phyloP scores from a whole-genome alignment of 2,113 vertebrate genomes.

The Ceratotherium simum region DNA sequence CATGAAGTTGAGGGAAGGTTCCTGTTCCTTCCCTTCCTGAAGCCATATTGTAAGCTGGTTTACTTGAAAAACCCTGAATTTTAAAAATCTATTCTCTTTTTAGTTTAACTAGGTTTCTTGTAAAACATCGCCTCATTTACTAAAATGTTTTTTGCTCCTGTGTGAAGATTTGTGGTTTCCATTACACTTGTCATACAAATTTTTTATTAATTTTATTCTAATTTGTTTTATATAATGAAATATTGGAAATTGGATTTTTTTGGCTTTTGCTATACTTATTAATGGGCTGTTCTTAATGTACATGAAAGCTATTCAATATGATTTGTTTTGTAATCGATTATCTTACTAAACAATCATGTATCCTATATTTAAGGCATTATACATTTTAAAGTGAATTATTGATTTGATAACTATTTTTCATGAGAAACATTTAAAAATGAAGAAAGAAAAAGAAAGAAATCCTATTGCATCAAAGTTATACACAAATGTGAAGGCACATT shows the following conservation, averaged over 20 bases:
- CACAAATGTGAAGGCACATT: background rate
- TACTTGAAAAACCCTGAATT: background rate
- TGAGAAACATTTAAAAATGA: background rate
- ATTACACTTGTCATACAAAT: background rate
- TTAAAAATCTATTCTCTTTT: background rate
- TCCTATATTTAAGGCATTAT: background rate
- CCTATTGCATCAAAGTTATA: background rate
- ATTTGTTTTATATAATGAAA: background rate
- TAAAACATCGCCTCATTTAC: background rate
- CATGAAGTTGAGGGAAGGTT: background rate
- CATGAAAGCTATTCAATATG: slow-evolving; percentile 9
- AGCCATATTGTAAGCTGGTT: background rate
- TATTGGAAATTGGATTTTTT: slow-evolving; percentile 30
- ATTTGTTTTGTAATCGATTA: slow-evolving; percentile 38
- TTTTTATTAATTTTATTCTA: slow-evolving; percentile 39
- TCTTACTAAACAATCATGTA: slow-evolving; percentile 11
- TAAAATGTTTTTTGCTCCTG: background rate
- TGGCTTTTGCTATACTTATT: slow-evolving; percentile 8
- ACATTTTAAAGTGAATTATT: background rate
- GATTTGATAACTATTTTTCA: background rate
- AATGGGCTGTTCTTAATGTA: background rate
- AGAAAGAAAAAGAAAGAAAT: background rate
- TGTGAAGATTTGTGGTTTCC: background rate
- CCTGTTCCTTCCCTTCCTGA: background rate
- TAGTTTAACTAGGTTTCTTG: background rate